These are phyloP conservation scores for Phytoseiulus persimilis DNA, from an alignment of 2,888 invertebrate species.

Conservation along the genomic window DNA sequence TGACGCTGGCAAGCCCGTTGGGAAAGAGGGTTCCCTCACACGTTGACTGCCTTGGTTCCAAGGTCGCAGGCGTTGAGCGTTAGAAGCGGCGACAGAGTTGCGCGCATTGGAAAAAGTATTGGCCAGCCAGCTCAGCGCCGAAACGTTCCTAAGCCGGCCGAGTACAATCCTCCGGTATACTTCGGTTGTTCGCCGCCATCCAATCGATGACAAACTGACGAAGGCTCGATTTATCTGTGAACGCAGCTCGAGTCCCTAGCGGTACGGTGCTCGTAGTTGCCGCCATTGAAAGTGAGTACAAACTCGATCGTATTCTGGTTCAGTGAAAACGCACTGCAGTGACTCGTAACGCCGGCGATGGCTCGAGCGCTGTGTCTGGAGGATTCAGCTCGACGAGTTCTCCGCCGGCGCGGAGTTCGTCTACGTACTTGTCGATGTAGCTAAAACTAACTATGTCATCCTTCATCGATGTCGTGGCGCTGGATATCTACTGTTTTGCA, in stretches of 20 bases:
- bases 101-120: background rate
- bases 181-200: background rate
- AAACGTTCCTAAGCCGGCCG: background rate
- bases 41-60: slow-evolving; percentile 5
- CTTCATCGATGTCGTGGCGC: no score
- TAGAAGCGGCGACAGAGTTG: background rate
- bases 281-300: background rate
- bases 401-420: no score
- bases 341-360: background rate
- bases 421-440: no score
- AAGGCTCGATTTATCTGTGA: background rate
- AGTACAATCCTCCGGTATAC: background rate
- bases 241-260: background rate
- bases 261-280: background rate
- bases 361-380: background rate
- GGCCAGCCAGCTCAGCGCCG: background rate
- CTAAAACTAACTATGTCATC: no score
- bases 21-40: background rate
- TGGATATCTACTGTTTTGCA: no score
- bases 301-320: background rate
- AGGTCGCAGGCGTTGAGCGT: background rate
- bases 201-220: background rate
- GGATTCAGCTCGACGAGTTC: no score
- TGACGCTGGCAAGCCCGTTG: background rate
- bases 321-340: no score